Evolutionary conservation across 2,888 invertebrate genomes (phyloP), one percentile per base, ranked within the genome.

Genomic region (Brenthis daphne): DNA sequence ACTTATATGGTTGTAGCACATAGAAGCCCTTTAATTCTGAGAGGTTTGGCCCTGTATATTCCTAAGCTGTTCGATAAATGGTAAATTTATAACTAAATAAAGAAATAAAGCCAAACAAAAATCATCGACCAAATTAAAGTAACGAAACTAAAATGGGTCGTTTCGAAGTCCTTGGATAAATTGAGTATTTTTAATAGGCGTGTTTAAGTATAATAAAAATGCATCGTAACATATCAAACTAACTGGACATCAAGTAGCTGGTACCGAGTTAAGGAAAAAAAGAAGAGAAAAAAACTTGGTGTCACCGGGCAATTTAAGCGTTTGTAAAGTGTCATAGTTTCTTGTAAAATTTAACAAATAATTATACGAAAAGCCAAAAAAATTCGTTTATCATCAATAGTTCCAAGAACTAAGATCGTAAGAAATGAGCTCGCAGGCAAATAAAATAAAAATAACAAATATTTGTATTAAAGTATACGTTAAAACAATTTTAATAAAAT

Each of bases 401-500:
- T 63, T 63, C 48, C 48, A 43, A 61, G n/a, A 56, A 61, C 54
- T 48, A 55, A 53, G 37, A 67, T 50, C 55, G 54, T 54, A 58
- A 58, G 47, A 53, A 56, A 68, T 58, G 29, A 68, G 57, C 63
- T 65, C 61, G 64, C 58, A 70, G 70, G 70, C 64, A 66, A 67
- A 67, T 64, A 68, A 66, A 68, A 70, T 67, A 65, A 67, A 70
- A 64, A 71, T 71, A 69, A 69, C 66, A 63, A 71, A 65, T 56
- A 57, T 47, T 66, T 56, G 68, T 67, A 67, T 58, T 67, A 67
- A 68, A 73, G 64, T 68, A 68, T 64, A 72, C 65, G 63, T 68
- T 64, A 68, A 72, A 67, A 74, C 69, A 81, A 82, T 81, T 81
- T 69, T 68, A 84, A 85, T 84, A 79, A 86, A 84, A 84, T 82